A percentile compares a stretch with the other conserved stretches of the same genome.
These are phyloP conservation scores for Centropus unirufus DNA, from an alignment of 2,113 vertebrate species.

Conservation along the genomic window DNA sequence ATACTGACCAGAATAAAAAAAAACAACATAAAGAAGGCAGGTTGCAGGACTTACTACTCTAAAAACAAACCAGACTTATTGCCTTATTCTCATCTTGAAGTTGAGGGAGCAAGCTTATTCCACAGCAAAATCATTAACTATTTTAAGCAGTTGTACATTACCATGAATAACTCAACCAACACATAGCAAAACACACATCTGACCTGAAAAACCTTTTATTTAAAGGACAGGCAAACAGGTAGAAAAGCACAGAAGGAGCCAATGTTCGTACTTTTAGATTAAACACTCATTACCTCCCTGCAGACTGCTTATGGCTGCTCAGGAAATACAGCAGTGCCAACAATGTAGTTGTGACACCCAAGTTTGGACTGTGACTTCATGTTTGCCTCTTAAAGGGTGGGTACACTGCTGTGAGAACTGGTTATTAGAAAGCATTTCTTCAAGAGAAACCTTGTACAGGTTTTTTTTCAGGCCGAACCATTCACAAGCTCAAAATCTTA, in stretches of 20 bases:
- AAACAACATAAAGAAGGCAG: not conserved
- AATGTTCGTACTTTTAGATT: not conserved
- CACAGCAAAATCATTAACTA: not conserved
- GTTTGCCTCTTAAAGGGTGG: not conserved
- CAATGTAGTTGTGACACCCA: rapidly evolving
- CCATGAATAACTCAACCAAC: rapidly evolving
- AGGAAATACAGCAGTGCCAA: not conserved
- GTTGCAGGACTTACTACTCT: not conserved
- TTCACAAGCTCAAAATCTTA: not conserved
- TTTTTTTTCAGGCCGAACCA: not conserved
- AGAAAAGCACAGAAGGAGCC: not conserved
- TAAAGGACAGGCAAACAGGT: not conserved
- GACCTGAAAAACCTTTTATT: not conserved
- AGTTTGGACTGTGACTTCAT: not conserved
- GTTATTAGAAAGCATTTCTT: not conserved
- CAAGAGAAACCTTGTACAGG: not conserved
- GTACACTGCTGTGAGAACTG: not conserved
- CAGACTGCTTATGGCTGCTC: not conserved
- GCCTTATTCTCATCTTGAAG: not conserved
- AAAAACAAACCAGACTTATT: not conserved
- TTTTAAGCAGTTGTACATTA: not conserved
- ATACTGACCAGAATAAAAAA: not conserved
- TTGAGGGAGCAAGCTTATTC: not conserved
- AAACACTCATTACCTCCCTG: not conserved
- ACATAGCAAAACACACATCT: not conserved